phyloP scores from a whole-genome alignment of 2,797 vertebrate genomes.

The Oophaga sylvatica region DNA sequence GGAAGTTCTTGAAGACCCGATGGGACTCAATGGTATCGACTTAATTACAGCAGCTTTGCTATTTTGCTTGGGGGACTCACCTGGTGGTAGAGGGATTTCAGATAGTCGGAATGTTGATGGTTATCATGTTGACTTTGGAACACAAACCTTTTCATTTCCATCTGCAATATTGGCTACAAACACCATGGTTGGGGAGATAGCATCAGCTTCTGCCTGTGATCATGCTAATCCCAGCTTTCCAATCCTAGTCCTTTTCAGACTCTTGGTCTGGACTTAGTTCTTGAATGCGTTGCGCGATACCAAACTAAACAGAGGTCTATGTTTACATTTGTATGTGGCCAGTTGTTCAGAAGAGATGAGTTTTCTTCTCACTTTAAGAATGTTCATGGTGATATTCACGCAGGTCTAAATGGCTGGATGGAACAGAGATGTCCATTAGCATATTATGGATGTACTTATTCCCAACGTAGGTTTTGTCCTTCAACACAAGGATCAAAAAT shows the following conservation, averaged over 20 bases:
- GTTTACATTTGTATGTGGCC: conserved; percentile 99
- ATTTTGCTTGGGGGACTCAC: conserved; percentile 96
- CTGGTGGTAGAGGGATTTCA: conserved; percentile 93
- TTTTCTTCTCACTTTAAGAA: conserved; percentile 99
- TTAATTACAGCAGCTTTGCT: conserved; percentile 96
- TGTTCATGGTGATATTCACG: conserved; percentile 98
- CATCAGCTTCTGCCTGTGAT: conserved; percentile 96
- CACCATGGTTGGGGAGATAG: conserved; percentile 98
- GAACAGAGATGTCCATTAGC: conserved; percentile 97
- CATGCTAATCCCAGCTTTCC: conserved; percentile 97
- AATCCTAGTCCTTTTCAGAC: conserved; percentile 99
- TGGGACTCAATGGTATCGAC: conserved; percentile 97
- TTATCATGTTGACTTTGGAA: conserved; percentile 93
- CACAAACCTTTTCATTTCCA: conserved; percentile 97
- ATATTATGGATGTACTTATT: conserved; percentile 97
- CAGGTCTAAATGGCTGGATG: conserved; percentile 99
- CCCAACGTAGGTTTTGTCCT: conserved; percentile 95
- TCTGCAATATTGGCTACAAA: conserved; percentile 95
- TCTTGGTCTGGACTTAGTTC: conserved; percentile 93
- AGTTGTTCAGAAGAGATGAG: conserved; percentile 95
- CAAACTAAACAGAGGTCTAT: conserved; percentile 98
- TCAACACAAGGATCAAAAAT: conserved; percentile 93
- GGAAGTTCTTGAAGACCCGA: conserved; percentile 91
- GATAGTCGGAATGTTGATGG: conserved; percentile 93
- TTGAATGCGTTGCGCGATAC: conserved; percentile 98